Percentiles rank a stretch among this genome's conserved stretches.
phyloP scores from a whole-genome alignment of 2,888 invertebrate genomes.

The Ophion obscuratus region DNA sequence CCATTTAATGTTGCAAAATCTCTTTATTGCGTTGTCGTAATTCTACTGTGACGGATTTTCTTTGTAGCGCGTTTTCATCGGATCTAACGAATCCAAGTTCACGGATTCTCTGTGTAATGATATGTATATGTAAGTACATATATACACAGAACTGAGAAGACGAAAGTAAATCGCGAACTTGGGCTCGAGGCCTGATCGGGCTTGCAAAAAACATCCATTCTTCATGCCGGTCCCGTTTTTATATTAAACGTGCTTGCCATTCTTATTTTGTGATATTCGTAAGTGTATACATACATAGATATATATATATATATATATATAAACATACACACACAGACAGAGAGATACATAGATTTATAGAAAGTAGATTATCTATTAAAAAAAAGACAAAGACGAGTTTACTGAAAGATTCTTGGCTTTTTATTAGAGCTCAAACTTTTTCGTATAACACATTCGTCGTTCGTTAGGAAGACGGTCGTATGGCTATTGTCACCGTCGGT shows the following conservation, averaged over 20 bases:
- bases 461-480: constrained; percentile 82
- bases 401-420: constrained; percentile 75
- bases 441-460: constrained; percentile 77
- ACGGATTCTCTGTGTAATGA: constrained; percentile 51
- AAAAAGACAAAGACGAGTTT: constrained; percentile 60
- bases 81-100: constrained; percentile 58
- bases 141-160: constrained; percentile 11
- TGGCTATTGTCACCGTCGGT: constrained; percentile 85
- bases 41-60: constrained; percentile 16
- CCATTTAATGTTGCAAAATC: constrained; percentile 26
- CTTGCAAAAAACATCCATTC: constrained; percentile 40
- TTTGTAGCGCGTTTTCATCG: constrained; percentile 56
- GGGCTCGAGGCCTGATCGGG: constrained; percentile 37
- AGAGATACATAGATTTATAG: constrained; percentile 51
- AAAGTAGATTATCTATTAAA: constrained; percentile 55
- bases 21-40: constrained; percentile 38
- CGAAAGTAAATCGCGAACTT: constrained; percentile 43
- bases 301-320: too few species aligned
- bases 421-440: constrained; percentile 83
- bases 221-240: constrained; percentile 54
- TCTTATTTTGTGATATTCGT: constrained; percentile 63
- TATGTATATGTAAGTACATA: constrained; percentile 36
- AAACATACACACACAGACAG: neutral
- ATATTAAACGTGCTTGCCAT: constrained; percentile 62
- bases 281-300: constrained; percentile 32